phyloP scores from a whole-genome alignment of 2,113 vertebrate species.

The Tinamus guttatus region DNA sequence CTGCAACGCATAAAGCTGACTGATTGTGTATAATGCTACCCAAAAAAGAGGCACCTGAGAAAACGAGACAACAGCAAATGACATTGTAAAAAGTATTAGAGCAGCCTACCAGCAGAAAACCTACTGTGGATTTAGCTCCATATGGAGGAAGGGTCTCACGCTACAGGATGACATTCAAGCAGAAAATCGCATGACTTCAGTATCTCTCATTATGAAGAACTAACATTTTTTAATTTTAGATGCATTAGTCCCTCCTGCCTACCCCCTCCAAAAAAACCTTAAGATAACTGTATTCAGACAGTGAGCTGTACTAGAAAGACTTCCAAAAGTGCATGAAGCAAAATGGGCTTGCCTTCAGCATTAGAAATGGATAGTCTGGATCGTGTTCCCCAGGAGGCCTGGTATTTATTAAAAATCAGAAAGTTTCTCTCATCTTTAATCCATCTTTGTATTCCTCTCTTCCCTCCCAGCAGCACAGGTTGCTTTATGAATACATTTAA shows the following conservation, averaged over 20 bases:
- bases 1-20: slow-evolving; percentile 21
- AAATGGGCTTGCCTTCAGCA: not conserved
- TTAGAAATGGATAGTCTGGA: not conserved
- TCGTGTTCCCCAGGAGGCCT: not conserved
- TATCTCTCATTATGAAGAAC: not conserved
- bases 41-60: slow-evolving; percentile 18
- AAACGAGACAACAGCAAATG: slow-evolving; percentile 16
- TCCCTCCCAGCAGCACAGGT: not conserved
- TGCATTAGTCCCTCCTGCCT: not conserved
- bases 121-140: not conserved
- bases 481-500: not conserved
- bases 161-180: not conserved
- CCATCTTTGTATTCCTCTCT: not conserved
- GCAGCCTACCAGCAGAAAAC: not conserved
- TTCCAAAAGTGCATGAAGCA: not conserved
- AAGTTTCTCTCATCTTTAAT: not conserved
- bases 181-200: not conserved
- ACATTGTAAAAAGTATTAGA: slow-evolving; percentile 1
- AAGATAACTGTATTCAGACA: not conserved
- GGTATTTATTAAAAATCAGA: not conserved
- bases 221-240: not conserved
- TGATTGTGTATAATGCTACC: not conserved
- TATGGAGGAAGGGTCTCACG: not conserved
- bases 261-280: not conserved
- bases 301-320: not conserved